Percentiles rank a stretch among this genome's conserved stretches.
Conservation (phyloP, 2,888 invertebrate genomes). For the Ferrisia virgata region DNA sequence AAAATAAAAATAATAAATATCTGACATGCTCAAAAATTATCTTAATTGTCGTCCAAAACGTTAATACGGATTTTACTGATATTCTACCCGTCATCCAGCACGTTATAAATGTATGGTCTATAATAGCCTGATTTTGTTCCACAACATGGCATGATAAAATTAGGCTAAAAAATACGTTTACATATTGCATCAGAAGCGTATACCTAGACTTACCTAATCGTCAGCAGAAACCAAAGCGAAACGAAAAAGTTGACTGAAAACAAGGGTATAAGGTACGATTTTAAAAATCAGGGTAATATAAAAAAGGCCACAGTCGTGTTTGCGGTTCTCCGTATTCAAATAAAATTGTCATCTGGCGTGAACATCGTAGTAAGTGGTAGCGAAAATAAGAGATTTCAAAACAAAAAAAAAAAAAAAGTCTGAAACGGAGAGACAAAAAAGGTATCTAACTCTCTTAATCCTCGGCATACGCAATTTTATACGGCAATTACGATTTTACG, state of each 20-base stretch:
- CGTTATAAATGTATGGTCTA: no score
- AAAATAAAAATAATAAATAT: no score
- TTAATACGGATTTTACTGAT: no score
- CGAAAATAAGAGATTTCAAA: neutral
- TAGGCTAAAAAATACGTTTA: neutral
- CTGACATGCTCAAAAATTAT: no score
- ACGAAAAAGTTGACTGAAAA: neutral
- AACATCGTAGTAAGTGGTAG: neutral
- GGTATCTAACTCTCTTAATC: neutral
- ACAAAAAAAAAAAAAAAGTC: neutral
- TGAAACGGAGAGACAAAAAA: neutral
- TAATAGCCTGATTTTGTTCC: no score
- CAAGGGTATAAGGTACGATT: neutral
- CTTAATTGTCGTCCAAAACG: no score
- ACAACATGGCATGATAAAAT: no score
- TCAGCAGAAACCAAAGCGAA: neutral
- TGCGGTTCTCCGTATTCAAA: neutral
- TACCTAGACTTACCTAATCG: neutral
- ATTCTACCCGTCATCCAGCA: no score
- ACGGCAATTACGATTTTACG: conserved; percentile 23
- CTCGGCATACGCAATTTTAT: conserved; percentile 12
- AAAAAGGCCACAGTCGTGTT: neutral
- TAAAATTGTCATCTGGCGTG: conserved; percentile 3
- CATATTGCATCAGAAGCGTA: neutral
- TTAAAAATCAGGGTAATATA: neutral